Evolutionary conservation across 2,888 invertebrate genomes (phyloP).

Genomic region (Pilophorus perplexus): DNA sequence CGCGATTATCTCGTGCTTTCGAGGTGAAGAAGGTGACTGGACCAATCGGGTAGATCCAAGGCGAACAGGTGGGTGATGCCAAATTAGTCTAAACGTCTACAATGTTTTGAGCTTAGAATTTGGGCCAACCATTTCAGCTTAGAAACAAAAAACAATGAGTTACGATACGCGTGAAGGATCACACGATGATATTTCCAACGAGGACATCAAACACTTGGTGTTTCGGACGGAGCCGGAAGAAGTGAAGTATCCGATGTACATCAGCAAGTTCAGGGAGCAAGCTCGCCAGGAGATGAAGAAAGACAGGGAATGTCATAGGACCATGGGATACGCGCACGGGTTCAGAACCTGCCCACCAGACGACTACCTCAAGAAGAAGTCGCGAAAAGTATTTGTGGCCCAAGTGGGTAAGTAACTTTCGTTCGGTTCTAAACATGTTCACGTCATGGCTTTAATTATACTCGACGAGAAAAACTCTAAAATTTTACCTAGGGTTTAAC

Average conservation of each 20-base stretch:
- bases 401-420: constrained; percentile 45
- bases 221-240: constrained; percentile 44
- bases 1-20: too few species aligned
- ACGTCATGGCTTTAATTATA: too few species aligned
- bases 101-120: too few species aligned
- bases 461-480: background rate
- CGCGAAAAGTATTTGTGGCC: constrained; percentile 55
- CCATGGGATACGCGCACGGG: constrained; percentile 67
- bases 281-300: constrained; percentile 53
- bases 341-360: constrained; percentile 58
- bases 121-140: too few species aligned
- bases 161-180: too few species aligned
- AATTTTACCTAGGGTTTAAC: too few species aligned
- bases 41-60: too few species aligned
- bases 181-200: constrained; percentile 30
- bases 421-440: too few species aligned
- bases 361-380: constrained; percentile 63
- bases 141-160: too few species aligned
- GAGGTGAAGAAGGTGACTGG: too few species aligned
- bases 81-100: too few species aligned
- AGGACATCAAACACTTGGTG: constrained; percentile 44
- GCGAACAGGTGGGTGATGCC: too few species aligned
- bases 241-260: constrained; percentile 56
- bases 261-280: constrained; percentile 55
- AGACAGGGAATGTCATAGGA: constrained; percentile 52